A percentile compares a stretch with the other conserved stretches of the same genome.
phyloP scores from a whole-genome alignment of 2,888 invertebrate genomes.

The Parnassius glacialis region DNA sequence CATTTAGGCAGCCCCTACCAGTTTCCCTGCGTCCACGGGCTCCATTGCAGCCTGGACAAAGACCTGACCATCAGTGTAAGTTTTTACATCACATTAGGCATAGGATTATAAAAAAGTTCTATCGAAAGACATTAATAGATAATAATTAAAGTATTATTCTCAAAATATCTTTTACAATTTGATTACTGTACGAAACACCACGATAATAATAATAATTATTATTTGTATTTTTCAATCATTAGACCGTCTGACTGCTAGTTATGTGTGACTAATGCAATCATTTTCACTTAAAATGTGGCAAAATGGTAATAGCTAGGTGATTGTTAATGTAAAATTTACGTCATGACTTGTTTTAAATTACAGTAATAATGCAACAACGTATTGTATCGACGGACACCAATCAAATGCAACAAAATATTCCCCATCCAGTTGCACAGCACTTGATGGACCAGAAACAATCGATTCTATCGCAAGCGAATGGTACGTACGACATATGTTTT shows the following conservation, averaged over 20 bases:
- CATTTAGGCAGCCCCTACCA: slow-evolving; percentile 86
- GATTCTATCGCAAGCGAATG: slow-evolving; percentile 46
- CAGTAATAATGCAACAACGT: slow-evolving; percentile 72
- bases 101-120: background rate
- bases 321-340: no score
- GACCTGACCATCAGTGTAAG: slow-evolving; percentile 41
- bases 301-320: no score
- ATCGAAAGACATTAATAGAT: no score
- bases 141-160: no score
- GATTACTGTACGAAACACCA: no score
- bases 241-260: no score
- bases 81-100: background rate
- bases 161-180: no score
- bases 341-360: background rate
- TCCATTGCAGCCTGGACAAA: slow-evolving; percentile 48
- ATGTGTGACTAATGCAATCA: background rate
- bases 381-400: slow-evolving; percentile 52
- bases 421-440: slow-evolving; percentile 48
- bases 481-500: slow-evolving; percentile 37
- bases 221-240: no score
- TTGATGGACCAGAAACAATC: slow-evolving; percentile 64
- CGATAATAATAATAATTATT: no score
- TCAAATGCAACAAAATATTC: slow-evolving; percentile 57
- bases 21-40: slow-evolving; percentile 60
- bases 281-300: background rate